Evolutionary conservation across 2,888 invertebrate species (phyloP), one percentile per base, ranked within the genome.

Genomic region (Eremobia ochroleuca): DNA sequence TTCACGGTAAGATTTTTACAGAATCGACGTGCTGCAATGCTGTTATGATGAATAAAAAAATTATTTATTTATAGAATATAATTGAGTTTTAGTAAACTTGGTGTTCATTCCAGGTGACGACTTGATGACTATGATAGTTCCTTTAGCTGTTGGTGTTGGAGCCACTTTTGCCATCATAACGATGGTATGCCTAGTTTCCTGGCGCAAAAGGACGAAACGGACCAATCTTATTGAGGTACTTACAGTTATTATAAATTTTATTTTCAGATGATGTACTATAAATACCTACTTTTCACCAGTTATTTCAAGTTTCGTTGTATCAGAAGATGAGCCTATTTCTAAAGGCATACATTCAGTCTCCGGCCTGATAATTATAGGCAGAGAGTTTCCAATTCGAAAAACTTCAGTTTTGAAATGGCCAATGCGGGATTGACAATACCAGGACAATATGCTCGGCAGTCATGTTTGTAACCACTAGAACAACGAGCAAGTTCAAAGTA

Each of bases 141-240:
- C 18, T 15, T 6, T 81, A 25, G n/a, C 69, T 6, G 13, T 9
- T 18, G 3, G 31, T 18, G 28, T 64, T 43, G 79, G 58, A 4
- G 52, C 61, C 4, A 0, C 8, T 21, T 31, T 83, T 8, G n/a
- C n/a, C 21, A 18, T 77, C 2, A 52, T 77, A 25, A 77, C 62
- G 1, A 25, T 58, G 4, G 1, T 71, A n/a, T 83, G 83, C 37
- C 4, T 78, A 31, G n/a, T 61, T 25, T 59, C 8, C 3, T 72
- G 83, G 83, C 71, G 71, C 13, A 83, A 31, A 43, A 83, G 67
- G 28, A 64, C 15, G 0, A 81, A 83, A 64, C 49, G 67, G 4
- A 6, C 0, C 4, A 49, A 31, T 18, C 71, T 37, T n/a, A 64
- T 83, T 59, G n/a, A 77, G 67, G 81, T 83, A 67, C 0, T 1